phyloP scores from a whole-genome alignment of 1,140 invertebrate genomes.

The Macrobrachium nipponense region DNA sequence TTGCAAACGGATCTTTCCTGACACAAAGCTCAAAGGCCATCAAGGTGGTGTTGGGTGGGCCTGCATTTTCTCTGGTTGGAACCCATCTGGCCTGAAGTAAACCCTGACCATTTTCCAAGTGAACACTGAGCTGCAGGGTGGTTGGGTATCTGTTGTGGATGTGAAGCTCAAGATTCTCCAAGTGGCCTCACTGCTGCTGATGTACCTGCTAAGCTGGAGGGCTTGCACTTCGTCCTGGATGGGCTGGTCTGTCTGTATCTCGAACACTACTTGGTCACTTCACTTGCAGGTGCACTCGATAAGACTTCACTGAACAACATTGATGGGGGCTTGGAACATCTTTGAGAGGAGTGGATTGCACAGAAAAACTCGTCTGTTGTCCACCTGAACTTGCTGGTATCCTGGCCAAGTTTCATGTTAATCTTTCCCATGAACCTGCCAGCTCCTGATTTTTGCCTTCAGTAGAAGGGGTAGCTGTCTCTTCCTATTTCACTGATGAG shows the following conservation, averaged over 20 bases:
- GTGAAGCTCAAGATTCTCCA: too few species aligned
- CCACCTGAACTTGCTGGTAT: background rate
- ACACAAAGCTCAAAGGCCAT: too few species aligned
- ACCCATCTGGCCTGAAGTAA: too few species aligned
- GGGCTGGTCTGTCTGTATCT: background rate
- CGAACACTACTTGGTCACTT: background rate
- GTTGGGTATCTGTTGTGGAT: too few species aligned
- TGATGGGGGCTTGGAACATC: conserved; percentile 7
- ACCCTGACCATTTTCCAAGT: too few species aligned
- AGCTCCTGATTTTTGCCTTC: background rate
- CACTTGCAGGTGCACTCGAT: conserved; percentile 24
- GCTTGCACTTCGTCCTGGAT: too few species aligned
- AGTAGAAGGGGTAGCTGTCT: conserved; percentile 15
- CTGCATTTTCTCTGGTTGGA: too few species aligned
- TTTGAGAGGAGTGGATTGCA: conserved; percentile 2
- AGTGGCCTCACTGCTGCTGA: too few species aligned
- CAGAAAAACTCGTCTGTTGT: conserved; percentile 1
- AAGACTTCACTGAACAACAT: conserved; percentile 4
- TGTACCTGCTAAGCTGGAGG: too few species aligned
- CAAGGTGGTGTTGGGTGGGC: too few species aligned
- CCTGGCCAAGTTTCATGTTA: background rate
- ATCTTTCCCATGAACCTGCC: background rate
- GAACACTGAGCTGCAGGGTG: too few species aligned
- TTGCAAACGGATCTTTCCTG: too few species aligned
- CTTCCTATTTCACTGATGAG: background rate